Base-by-base conservation (phyloP, 2,888 invertebrate species). In the Drosophila parthenogenetica region DNA sequence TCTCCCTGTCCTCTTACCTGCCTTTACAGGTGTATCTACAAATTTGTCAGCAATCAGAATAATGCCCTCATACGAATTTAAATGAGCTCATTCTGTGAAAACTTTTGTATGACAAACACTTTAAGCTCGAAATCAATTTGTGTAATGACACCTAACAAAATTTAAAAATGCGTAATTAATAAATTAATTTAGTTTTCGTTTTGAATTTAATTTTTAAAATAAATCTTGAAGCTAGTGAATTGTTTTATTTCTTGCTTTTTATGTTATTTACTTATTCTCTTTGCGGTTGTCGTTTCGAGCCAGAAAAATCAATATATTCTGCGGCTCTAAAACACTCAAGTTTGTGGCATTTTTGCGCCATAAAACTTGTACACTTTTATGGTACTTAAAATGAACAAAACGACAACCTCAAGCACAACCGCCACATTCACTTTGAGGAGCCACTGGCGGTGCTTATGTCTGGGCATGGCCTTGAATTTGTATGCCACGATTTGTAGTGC, bases 311-410 rank as follows among this genome's bases (percentile, higher is more conserved):
- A 71, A 79, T 79, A 78, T 32, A 37, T 61, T 69, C 40, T 65
- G 14, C 22, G 67, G 60, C 43, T 46, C 65, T 50, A 42, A 64
- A 68, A 70, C 66, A 78, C 77, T 74, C 69, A 59, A 66, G 45
- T 63, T 69, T 59, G 69, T 61, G 74, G 57, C 64, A 82, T 68
- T 83, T 73, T 71, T 71, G 69, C 49, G 71, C 74, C 73, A 74
- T 85, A 79, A 87, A 85, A 87, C 55, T 85, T 82, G 86, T 79
- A 73, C 66, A 70, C 72, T 86, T 77, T 79, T 73, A 85, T 86
- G 83, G 83, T 79, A 85, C 88, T 87, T 82, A 69, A 69, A 77
- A 46, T 49, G 69, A 63, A 88, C 83, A 82, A 85, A 83, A 79
- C 80, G 74, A 73, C 66, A 69, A 73, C 42, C 62, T 67, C 46